Evolutionary conservation across 2,888 invertebrate genomes (phyloP), one percentile per base, ranked within the genome.

Genomic region (Crossocerus cetratus): DNA sequence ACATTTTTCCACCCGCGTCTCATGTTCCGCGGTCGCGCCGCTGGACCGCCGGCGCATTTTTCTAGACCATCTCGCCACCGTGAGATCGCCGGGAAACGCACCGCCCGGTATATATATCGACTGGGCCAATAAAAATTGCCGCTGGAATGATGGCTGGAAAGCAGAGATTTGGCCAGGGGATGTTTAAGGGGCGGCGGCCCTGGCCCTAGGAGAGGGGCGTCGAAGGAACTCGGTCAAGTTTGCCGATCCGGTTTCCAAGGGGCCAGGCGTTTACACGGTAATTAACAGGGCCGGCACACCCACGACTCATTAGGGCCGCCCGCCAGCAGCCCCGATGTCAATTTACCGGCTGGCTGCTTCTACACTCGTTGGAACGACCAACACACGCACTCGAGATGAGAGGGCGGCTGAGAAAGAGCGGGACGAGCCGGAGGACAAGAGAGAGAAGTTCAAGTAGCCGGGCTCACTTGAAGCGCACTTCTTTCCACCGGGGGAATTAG

Each of bases 261-360:
- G 55, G 32, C 20, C 43, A 61, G 14, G 71, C 63, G 72, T 73
- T 83, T 77, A 78, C 72, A 66, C 72, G 77, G 42, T 72, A 82
- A 83, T 80, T 82, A 83, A 81, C 64, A 56, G 18, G 42, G 4
- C 58, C 0, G 77, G 61, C 72, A 75, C 80, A 72, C 80, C 77
- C 80, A 79, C 69, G 56, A 54, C 58, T 80, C 69, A 61, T 76
- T 76, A 74, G 66, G 54, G 16, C 13, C 42, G 32, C 21, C 55
- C 61, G 11, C 8, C 32, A 32, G 54, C 56, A 57, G 49, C 44
- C 45, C 54, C 61, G 65, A 72, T 68, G 68, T 57, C 66, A 71
- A 73, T 81, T 80, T 72, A 4, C 55, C 55, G 61, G 53, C 45
- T 60, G 45, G 66, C 23, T 67, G 62, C 43, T 57, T 42, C 23